Conservation (phyloP, 2,888 invertebrate genomes). For the Acheta domesticus region DNA sequence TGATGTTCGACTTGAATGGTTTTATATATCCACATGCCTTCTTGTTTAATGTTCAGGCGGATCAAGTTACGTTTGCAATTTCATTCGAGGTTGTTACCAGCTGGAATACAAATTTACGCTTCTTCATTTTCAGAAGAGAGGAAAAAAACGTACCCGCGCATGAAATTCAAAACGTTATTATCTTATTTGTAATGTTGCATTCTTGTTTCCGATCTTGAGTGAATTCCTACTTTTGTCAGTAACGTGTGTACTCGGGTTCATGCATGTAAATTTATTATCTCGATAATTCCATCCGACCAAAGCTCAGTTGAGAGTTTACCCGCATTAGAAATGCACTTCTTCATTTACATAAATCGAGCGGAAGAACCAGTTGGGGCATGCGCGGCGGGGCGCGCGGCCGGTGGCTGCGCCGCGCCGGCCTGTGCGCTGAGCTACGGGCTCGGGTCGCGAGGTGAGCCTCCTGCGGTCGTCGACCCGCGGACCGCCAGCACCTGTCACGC, state of each 20-base stretch:
- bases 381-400: not conserved
- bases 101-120: not conserved
- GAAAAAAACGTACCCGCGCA: not conserved
- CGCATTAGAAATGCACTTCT: not conserved
- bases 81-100: not conserved
- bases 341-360: slow-evolving; percentile 9
- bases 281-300: slow-evolving; percentile 23
- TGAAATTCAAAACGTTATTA: too few species aligned
- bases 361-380: not conserved
- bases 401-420: not conserved
- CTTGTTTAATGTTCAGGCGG: not conserved
- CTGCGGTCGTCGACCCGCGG: not conserved
- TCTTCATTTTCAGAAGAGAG: slow-evolving; percentile 20
- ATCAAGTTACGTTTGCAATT: not conserved
- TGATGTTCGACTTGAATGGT: not conserved
- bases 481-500: not conserved
- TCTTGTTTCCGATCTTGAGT: too few species aligned
- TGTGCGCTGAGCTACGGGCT: not conserved
- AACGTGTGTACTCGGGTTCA: too few species aligned
- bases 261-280: not conserved
- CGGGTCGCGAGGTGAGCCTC: not conserved
- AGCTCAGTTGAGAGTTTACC: not conserved
- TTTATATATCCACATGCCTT: not conserved
- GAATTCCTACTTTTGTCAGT: too few species aligned
- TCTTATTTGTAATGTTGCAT: not conserved